phyloP scores from a whole-genome alignment of 2,113 vertebrate species.

The Eira barbara region DNA sequence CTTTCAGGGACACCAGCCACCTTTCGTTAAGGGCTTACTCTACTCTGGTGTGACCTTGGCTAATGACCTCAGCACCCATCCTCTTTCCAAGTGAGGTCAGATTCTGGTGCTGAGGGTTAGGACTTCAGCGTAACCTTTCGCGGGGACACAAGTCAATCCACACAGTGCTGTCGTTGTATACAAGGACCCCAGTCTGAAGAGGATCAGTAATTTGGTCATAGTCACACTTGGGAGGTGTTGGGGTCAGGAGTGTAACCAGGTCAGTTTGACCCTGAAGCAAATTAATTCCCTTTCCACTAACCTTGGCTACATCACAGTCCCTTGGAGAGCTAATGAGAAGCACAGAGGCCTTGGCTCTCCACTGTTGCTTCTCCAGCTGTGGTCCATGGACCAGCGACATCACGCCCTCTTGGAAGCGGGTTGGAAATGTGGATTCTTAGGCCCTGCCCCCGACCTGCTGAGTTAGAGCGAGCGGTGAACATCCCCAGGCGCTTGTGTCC shows the following conservation, averaged over 20 bases:
- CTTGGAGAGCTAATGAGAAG: background rate
- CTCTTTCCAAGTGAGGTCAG: background rate
- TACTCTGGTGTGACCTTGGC: background rate
- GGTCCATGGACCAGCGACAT: background rate
- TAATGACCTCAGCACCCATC: background rate
- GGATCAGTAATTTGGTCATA: background rate
- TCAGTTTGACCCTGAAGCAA: background rate
- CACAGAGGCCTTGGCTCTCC: background rate
- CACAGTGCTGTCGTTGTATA: background rate
- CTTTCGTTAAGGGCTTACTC: background rate
- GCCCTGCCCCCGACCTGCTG: too few relatives aligned
- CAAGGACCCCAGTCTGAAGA: background rate
- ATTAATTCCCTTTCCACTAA: background rate
- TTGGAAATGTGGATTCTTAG: background rate
- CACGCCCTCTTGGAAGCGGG: background rate
- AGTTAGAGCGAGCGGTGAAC: background rate
- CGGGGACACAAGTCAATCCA: background rate
- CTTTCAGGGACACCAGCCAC: background rate
- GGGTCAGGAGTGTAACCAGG: background rate
- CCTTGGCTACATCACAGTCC: background rate
- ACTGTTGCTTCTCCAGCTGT: background rate
- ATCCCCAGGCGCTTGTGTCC: too few relatives aligned
- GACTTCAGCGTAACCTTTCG: background rate
- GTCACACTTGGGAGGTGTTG: background rate
- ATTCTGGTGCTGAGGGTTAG: background rate